Percentiles rank a stretch among this genome's conserved stretches.
Evolutionary conservation across 2,888 invertebrate species (phyloP).

Genomic region (Nemapogon koenigi): DNA sequence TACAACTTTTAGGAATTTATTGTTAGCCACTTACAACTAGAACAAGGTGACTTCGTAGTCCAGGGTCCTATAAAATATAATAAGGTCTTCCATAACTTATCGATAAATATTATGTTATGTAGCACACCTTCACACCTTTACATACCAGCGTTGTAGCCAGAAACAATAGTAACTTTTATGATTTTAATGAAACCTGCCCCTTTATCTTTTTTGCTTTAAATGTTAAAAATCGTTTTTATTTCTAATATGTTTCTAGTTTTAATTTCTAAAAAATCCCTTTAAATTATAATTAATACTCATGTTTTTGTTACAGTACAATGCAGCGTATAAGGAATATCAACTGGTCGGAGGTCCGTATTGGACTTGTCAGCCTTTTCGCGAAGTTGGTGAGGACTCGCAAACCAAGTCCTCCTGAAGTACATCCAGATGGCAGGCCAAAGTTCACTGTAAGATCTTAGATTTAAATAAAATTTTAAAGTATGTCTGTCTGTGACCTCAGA

Average conservation of each 20-base stretch:
- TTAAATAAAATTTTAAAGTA: no score
- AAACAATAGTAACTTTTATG: background rate
- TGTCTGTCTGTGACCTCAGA: no score
- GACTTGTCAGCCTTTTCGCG: constrained; percentile 78
- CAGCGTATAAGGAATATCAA: constrained; percentile 46
- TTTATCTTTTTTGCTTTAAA: no score
- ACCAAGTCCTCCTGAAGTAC: constrained; percentile 58
- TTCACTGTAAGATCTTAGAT: constrained; percentile 68
- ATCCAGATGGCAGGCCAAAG: constrained; percentile 61
- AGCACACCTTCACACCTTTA: background rate
- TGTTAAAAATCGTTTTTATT: no score
- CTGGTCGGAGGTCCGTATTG: constrained; percentile 63
- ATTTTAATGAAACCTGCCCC: no score
- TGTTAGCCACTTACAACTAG: no score
- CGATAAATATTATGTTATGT: background rate
- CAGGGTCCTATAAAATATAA: no score
- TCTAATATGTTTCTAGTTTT: no score
- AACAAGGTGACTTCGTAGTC: no score
- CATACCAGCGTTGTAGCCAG: background rate
- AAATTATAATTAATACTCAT: background rate
- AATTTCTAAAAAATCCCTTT: background rate
- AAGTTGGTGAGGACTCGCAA: constrained; percentile 88
- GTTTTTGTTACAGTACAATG: constrained; percentile 13
- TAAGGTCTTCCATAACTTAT: no score
- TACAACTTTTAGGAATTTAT: no score